These are phyloP conservation scores for Corvus moneduloides DNA, from an alignment of 2,113 vertebrate genomes.

Conservation along the genomic window DNA sequence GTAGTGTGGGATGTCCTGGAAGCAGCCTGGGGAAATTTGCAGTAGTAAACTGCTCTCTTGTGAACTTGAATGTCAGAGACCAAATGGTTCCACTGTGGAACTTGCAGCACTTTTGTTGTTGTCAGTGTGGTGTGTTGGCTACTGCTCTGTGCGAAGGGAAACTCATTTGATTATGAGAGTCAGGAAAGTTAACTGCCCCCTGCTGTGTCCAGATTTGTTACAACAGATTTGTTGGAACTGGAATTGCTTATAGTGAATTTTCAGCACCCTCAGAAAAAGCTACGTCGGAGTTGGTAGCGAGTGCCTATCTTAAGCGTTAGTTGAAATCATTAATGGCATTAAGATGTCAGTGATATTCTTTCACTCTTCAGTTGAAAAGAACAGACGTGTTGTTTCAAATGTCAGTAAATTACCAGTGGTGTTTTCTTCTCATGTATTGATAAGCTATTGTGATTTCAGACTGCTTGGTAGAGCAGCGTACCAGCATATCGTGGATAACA, in stretches of 20 bases:
- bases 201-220: background rate
- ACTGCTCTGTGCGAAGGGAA: background rate
- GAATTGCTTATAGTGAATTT: conserved; percentile 14
- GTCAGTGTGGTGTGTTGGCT: background rate
- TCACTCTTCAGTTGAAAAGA: conserved; percentile 1
- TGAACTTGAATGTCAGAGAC: background rate
- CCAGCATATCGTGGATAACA: background rate
- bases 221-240: background rate
- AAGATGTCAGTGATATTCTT: background rate
- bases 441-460: background rate
- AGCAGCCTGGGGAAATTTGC: background rate
- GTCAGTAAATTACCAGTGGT: background rate
- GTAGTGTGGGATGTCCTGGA: background rate
- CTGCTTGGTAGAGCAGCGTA: background rate
- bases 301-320: conserved; percentile 35
- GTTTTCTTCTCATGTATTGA: background rate
- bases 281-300: background rate
- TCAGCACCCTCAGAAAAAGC: conserved; percentile 3
- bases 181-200: background rate
- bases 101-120: background rate
- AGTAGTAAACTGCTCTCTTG: background rate
- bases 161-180: background rate
- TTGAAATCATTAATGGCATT: conserved; percentile 3
- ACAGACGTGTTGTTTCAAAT: background rate
- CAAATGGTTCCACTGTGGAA: background rate